phyloP scores from a whole-genome alignment of 2,797 vertebrate genomes.

The Syngnathus acus region DNA sequence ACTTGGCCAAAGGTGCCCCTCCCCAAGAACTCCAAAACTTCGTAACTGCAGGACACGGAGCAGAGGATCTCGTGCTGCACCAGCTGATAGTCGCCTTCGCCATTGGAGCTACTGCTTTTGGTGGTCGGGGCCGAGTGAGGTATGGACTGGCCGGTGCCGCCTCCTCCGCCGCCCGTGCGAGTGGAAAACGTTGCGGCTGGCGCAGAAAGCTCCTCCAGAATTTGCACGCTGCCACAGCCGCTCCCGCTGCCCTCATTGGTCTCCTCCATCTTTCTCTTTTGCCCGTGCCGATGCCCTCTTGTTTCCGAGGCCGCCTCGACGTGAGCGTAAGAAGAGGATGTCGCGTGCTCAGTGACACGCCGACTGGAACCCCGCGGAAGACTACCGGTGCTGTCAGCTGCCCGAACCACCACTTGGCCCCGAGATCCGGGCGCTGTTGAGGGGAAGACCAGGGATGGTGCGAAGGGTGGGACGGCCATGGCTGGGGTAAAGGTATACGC shows the following conservation, averaged over 20 bases:
- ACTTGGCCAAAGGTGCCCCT: constrained; percentile 96
- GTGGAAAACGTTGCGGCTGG: constrained; percentile 80
- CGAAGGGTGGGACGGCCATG: constrained; percentile 81
- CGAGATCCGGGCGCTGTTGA: constrained; percentile 79
- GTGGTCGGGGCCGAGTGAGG: constrained; percentile 89
- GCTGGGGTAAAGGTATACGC: constrained; percentile 82
- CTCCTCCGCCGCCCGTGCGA: constrained; percentile 77
- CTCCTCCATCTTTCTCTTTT: constrained; percentile 93
- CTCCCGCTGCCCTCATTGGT: constrained; percentile 66
- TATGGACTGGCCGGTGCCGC: constrained; percentile 86
- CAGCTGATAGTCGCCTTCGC: constrained; percentile 94
- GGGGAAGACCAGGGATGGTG: constrained; percentile 82
- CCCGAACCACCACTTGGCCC: constrained; percentile 88
- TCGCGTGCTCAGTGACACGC: constrained; percentile 66
- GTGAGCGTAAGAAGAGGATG: constrained; percentile 57
- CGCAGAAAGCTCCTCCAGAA: constrained; percentile 92
- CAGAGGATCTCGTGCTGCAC: constrained; percentile 98
- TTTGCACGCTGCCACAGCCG: constrained; percentile 91
- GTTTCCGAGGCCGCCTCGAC: constrained; percentile 66
- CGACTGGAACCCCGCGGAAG: constrained; percentile 87
- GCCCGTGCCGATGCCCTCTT: constrained; percentile 86
- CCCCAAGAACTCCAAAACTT: constrained; percentile 93
- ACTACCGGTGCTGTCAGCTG: constrained; percentile 88
- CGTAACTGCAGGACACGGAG: constrained; percentile 93
- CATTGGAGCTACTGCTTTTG: constrained; percentile 93